Evolutionary conservation across 2,113 vertebrate species (phyloP).

Genomic region (Poecilia latipinna): DNA sequence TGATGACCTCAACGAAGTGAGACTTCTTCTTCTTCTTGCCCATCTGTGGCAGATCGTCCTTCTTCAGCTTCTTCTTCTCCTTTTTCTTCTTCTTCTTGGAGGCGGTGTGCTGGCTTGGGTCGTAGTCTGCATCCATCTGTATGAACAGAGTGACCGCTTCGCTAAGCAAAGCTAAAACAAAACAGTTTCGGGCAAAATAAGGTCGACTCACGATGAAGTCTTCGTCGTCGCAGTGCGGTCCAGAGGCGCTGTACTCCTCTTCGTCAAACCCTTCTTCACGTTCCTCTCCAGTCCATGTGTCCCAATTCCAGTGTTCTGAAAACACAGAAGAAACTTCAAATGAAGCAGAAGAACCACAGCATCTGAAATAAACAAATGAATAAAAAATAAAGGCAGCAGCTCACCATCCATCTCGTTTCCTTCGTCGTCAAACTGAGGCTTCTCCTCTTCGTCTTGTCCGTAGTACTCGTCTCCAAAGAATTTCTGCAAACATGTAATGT

Average conservation of each 20-base stretch:
- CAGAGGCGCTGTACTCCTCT: slow-evolving; percentile 17
- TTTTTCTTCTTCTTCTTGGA: slow-evolving; percentile 79
- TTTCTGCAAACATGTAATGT: slow-evolving; percentile 69
- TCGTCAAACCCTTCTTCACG: slow-evolving; percentile 37
- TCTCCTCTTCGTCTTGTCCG: slow-evolving; percentile 79
- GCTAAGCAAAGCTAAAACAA: too few species aligned
- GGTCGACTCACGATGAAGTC: slow-evolving; percentile 81
- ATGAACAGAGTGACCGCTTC: background rate
- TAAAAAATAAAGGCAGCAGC: background rate
- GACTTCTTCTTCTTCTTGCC: slow-evolving; percentile 86
- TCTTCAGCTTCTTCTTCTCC: slow-evolving; percentile 71
- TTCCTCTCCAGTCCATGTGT: slow-evolving; percentile 81
- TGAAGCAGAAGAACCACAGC: background rate
- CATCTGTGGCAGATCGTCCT: slow-evolving; percentile 69
- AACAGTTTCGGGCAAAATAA: too few species aligned
- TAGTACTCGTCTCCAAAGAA: slow-evolving; percentile 88
- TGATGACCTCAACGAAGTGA: slow-evolving; percentile 81
- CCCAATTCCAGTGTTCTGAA: slow-evolving; percentile 92
- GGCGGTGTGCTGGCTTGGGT: slow-evolving; percentile 75
- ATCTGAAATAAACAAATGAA: background rate
- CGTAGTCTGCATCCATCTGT: slow-evolving; percentile 92
- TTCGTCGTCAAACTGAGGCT: slow-evolving; percentile 88
- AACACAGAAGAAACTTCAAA: background rate
- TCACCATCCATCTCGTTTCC: slow-evolving; percentile 84
- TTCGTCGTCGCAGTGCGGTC: slow-evolving; percentile 85